Conservation (phyloP, 1,140 invertebrate species). For the Steinernema feltiae region DNA sequence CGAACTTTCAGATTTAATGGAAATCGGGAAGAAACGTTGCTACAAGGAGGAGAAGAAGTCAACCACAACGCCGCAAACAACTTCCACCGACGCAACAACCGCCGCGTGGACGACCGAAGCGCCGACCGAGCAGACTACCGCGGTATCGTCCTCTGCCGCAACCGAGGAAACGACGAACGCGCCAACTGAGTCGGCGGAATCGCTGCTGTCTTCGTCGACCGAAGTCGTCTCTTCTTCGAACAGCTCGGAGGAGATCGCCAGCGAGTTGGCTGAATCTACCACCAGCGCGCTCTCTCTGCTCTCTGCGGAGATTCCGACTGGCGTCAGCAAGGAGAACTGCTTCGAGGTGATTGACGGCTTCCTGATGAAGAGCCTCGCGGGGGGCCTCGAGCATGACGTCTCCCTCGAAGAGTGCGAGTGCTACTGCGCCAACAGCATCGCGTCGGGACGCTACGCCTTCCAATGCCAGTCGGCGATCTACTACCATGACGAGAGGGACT, state of each 20-base stretch:
- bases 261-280: background rate
- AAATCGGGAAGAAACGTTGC: conserved; percentile 31
- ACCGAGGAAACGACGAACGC: conserved; percentile 16
- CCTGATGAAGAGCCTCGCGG: conserved; percentile 45
- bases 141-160: conserved; percentile 17
- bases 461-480: conserved; percentile 55
- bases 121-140: conserved; percentile 8
- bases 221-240: background rate
- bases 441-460: conserved; percentile 50
- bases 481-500: conserved; percentile 51
- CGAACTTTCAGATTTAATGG: conserved; percentile 32
- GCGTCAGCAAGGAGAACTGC: conserved; percentile 28
- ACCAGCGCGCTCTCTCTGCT: background rate
- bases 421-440: conserved; percentile 25
- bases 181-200: conserved; percentile 18
- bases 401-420: conserved; percentile 37
- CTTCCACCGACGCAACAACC: conserved; percentile 17
- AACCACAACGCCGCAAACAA: conserved; percentile 18
- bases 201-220: background rate
- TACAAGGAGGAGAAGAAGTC: conserved; percentile 15
- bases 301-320: background rate
- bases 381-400: conserved; percentile 52
- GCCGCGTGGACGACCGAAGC: conserved; percentile 14
- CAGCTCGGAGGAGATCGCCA: background rate
- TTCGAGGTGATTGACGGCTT: conserved; percentile 48